phyloP scores from a whole-genome alignment of 2,113 vertebrate species.

The Rhabdomys dilectus region DNA sequence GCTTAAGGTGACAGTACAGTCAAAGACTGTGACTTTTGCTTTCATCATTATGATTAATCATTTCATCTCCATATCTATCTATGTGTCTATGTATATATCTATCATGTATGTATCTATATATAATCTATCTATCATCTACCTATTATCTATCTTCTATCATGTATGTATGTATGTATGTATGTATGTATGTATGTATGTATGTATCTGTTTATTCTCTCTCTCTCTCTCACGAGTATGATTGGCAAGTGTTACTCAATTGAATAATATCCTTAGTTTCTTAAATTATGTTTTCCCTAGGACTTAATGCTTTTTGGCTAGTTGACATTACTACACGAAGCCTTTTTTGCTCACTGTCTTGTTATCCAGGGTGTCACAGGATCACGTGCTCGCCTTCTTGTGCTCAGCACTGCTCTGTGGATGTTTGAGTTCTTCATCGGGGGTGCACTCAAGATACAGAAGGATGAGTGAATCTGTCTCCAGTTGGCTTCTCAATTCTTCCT shows the following conservation, averaged over 20 bases:
- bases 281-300: background rate
- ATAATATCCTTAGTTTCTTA: background rate
- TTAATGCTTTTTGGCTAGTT: background rate
- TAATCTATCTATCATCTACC: background rate
- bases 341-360: background rate
- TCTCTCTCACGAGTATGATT: background rate
- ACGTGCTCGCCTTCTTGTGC: accelerated
- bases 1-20: background rate
- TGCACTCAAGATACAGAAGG: background rate
- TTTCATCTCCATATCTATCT: background rate
- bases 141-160: background rate
- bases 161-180: no score
- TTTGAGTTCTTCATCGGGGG: background rate
- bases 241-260: background rate
- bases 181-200: background rate
- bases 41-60: background rate
- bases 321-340: background rate
- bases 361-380: accelerated
- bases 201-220: background rate
- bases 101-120: background rate
- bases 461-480: background rate
- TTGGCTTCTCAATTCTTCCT: background rate
- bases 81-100: background rate
- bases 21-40: background rate
- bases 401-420: background rate